Evolutionary conservation across 2,888 invertebrate species (phyloP).

Genomic region (Zaprionus lineosus): DNA sequence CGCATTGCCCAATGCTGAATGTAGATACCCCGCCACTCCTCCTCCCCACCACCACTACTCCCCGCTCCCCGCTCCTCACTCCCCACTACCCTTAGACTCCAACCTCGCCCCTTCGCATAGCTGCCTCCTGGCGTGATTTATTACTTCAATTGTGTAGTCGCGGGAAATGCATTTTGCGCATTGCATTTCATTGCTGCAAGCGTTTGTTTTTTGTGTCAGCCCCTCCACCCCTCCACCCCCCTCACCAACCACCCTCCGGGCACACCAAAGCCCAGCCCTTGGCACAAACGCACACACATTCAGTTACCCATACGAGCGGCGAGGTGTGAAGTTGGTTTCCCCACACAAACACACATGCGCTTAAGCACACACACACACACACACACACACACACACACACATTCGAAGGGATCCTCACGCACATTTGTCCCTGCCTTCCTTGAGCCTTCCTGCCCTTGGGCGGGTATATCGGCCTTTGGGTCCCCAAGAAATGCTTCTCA

Average conservation of each 20-base stretch:
- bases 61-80: background rate
- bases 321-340: conserved; percentile 69
- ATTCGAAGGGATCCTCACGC: no score
- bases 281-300: no score
- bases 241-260: no score
- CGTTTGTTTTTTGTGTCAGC: conserved; percentile 63
- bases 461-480: background rate
- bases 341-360: conserved; percentile 35
- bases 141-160: conserved; percentile 77
- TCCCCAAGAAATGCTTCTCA: no score
- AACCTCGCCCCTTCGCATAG: background rate
- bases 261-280: no score
- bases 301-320: conserved; percentile 22
- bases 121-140: conserved; percentile 63
- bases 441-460: background rate
- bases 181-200: conserved; percentile 72
- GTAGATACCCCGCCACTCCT: conserved; percentile 1
- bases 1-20: conserved; percentile 37
- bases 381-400: conserved; percentile 23
- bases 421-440: conserved; percentile 50
- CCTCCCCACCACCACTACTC: background rate
- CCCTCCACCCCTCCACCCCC: background rate
- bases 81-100: no score
- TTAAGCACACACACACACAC: conserved; percentile 18
- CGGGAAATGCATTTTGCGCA: conserved; percentile 75